phyloP scores from a whole-genome alignment of 2,888 invertebrate genomes.

The Cremastinae sp. region DNA sequence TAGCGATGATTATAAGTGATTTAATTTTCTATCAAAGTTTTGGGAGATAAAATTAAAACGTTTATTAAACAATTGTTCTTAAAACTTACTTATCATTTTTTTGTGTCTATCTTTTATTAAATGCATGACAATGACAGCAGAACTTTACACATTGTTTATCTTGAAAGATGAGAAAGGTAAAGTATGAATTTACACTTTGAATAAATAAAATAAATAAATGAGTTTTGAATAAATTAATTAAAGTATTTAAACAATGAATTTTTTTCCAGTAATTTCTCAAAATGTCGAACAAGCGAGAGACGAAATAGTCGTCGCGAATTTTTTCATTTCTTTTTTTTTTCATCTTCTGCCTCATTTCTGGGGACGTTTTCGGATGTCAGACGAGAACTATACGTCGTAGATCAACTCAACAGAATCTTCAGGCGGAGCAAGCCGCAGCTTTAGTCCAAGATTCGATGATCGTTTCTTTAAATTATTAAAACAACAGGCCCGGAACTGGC shows the following conservation, averaged over 20 bases:
- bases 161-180: neutral
- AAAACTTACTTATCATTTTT: neutral
- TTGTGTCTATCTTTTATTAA: no score
- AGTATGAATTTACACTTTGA: neutral
- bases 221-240: neutral
- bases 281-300: constrained; percentile 7
- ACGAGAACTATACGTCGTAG: constrained; percentile 64
- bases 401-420: constrained; percentile 64
- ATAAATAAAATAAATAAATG: neutral
- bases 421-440: constrained; percentile 66
- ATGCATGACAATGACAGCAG: neutral
- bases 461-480: constrained; percentile 87
- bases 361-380: constrained; percentile 20
- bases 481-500: constrained; percentile 87
- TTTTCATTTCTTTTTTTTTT: constrained; percentile 3
- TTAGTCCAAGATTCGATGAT: constrained; percentile 65
- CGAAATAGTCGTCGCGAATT: constrained; percentile 20
- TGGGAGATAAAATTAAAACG: neutral
- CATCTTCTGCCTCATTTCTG: constrained; percentile 18
- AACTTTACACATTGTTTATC: neutral
- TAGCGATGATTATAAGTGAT: constrained; percentile 15
- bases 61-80: neutral
- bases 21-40: neutral
- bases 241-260: neutral
- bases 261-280: constrained; percentile 1